Conservation (phyloP, 2,797 vertebrate genomes). For the Buphagus erythrorhynchus region DNA sequence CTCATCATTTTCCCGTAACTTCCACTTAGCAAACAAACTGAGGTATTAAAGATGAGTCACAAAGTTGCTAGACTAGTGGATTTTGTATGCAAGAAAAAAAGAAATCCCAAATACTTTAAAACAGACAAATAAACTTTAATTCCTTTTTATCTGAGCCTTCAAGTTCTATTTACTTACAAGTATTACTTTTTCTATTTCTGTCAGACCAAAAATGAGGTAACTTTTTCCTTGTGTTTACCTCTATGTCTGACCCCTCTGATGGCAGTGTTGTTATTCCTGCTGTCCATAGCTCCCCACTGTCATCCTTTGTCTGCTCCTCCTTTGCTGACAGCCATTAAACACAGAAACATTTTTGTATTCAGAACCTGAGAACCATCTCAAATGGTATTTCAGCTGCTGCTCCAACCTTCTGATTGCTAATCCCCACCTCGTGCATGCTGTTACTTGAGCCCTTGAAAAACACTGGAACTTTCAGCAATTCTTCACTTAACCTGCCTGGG, state of each 20-base stretch:
- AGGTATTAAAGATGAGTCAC: not conserved
- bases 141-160: not conserved
- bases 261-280: not conserved
- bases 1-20: not conserved
- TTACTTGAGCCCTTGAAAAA: not conserved
- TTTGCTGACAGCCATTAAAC: not conserved
- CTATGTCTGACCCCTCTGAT: not conserved
- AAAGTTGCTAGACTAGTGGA: not conserved
- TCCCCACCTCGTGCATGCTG: not conserved
- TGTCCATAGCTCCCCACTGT: not conserved
- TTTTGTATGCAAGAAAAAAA: not conserved
- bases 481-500: not conserved
- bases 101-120: not conserved
- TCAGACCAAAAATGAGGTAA: not conserved
- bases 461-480: not conserved
- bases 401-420: not conserved
- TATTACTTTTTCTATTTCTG: not conserved
- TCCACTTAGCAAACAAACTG: not conserved
- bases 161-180: not conserved
- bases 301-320: not conserved
- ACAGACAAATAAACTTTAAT: not conserved
- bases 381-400: not conserved
- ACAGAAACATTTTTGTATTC: not conserved
- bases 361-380: not conserved
- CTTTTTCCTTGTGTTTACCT: not conserved